A percentile compares a stretch with the other conserved stretches of the same genome.
Conservation (phyloP, 92 coral and sea anemone species). For the Epizoanthus stellaris region DNA sequence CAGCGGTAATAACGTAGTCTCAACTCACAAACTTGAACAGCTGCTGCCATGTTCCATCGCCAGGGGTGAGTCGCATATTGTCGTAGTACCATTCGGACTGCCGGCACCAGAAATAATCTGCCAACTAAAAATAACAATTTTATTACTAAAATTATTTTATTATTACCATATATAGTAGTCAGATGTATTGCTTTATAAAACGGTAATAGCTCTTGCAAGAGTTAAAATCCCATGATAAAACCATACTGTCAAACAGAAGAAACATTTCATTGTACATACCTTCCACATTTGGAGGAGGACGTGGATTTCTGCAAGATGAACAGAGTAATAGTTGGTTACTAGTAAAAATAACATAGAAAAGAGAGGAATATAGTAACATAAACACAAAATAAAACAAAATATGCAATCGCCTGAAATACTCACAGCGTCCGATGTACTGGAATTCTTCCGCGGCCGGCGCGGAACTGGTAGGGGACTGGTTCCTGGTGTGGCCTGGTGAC, state of each 20-base stretch:
- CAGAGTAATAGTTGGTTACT: not conserved
- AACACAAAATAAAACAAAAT: not conserved
- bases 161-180: not conserved
- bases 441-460: constrained; percentile 71
- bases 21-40: constrained; percentile 90
- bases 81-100: constrained; percentile 83
- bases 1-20: not conserved
- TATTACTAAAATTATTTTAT: no score
- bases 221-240: not conserved
- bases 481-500: constrained; percentile 49
- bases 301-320: constrained; percentile 68
- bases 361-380: not conserved
- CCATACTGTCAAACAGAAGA: not conserved
- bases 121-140: constrained; percentile 87
- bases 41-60: constrained; percentile 64
- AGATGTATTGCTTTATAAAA: not conserved
- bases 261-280: constrained; percentile 37
- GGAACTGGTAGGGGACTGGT: constrained; percentile 89
- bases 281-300: constrained; percentile 82
- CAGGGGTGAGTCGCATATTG: constrained; percentile 64
- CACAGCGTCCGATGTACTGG: constrained; percentile 71
- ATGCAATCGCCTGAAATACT: not conserved
- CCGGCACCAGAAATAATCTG: constrained; percentile 94
- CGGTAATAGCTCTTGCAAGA: no score
- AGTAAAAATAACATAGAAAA: not conserved